Evolutionary conservation across 2,888 invertebrate species (phyloP).

Genomic region (Sinohyriopsis cumingii): DNA sequence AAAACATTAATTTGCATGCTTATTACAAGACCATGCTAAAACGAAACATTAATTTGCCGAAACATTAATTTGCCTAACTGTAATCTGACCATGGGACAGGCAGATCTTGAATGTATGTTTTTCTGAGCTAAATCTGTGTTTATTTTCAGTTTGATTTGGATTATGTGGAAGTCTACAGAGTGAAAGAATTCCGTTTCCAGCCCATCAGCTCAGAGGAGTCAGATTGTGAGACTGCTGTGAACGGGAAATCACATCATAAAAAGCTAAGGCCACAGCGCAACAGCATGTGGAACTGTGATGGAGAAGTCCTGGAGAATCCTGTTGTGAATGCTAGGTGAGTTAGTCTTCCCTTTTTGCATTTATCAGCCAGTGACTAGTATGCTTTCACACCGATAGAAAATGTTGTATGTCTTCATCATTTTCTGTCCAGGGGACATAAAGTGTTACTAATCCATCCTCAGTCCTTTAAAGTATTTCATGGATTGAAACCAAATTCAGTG

Average conservation of each 20-base stretch:
- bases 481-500: too few relatives aligned
- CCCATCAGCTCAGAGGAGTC: conserved; percentile 71
- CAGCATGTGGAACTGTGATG: conserved; percentile 89
- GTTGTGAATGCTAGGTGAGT: conserved; percentile 76
- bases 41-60: too few relatives aligned
- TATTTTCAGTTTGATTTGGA: conserved; percentile 78
- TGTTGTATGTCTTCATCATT: neutral
- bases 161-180: conserved; percentile 83
- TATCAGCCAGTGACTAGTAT: conserved; percentile 11
- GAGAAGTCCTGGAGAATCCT: conserved; percentile 81
- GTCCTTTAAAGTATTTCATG: too few relatives aligned
- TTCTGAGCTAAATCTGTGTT: neutral
- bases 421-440: neutral
- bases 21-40: too few relatives aligned
- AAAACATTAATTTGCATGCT: too few relatives aligned
- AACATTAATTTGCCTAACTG: too few relatives aligned
- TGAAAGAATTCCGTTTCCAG: conserved; percentile 81
- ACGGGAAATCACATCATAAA: conserved; percentile 22
- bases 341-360: neutral
- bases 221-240: conserved; percentile 19
- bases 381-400: neutral
- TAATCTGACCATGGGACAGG: neutral
- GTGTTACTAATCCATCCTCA: too few relatives aligned
- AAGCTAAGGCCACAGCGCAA: conserved; percentile 20
- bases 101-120: neutral